Percentiles rank a stretch among this genome's conserved stretches.
phyloP scores from a whole-genome alignment of 2,888 invertebrate species.

The Thumatha senex region DNA sequence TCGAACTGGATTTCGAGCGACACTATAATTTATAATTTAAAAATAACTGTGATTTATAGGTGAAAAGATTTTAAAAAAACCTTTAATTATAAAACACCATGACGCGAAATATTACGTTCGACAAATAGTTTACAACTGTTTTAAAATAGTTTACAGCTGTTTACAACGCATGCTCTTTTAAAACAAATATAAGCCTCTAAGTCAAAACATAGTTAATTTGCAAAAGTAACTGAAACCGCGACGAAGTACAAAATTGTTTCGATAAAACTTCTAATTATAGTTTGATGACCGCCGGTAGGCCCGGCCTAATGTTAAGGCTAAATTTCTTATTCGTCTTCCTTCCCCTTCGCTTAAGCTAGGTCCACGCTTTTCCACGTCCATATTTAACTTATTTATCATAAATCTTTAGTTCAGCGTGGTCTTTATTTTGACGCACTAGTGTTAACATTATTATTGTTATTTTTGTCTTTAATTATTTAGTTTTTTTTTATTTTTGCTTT shows the following conservation, averaged over 20 bases:
- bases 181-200: too few species aligned
- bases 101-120: too few species aligned
- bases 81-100: too few species aligned
- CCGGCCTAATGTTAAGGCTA: too few species aligned
- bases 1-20: too few species aligned
- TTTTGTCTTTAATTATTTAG: constrained; percentile 18
- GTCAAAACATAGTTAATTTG: too few species aligned
- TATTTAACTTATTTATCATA: constrained; percentile 6
- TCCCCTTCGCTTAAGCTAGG: not conserved
- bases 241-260: constrained; percentile 3
- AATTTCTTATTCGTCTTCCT: not conserved
- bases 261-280: not conserved
- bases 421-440: constrained; percentile 9
- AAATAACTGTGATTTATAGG: too few species aligned
- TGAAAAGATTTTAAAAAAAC: too few species aligned
- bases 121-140: too few species aligned
- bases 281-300: not conserved
- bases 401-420: constrained; percentile 14
- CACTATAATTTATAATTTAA: too few species aligned
- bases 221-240: not conserved
- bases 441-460: constrained; percentile 8
- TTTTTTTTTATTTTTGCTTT: constrained; percentile 30
- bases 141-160: too few species aligned
- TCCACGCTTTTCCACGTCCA: not conserved
- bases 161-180: too few species aligned